Evolutionary conservation across 2,113 vertebrate genomes (phyloP), one percentile per base, ranked within the genome.

Genomic region (Tursiops truncatus): DNA sequence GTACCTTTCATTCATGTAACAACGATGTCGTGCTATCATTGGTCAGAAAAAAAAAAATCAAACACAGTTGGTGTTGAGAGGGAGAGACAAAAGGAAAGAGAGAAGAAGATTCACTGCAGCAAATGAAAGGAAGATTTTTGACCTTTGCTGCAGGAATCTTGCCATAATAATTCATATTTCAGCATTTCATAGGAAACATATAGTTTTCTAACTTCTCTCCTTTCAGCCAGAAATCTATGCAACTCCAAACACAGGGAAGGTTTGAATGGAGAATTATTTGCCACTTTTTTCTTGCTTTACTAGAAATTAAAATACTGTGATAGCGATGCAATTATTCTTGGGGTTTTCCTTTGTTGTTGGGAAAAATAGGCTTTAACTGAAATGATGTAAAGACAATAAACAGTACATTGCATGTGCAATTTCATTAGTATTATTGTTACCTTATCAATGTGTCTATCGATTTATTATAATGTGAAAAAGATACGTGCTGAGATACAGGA

Each of bases 81-180:
- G 36, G 31, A 71, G 31, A 70, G n/a, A 33, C 3, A 41, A 36
- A 53, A 18, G 25, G 56, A 38, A 17, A 53, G 41, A n/a, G 73
- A 47, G 21, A 12, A 20, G 17, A 36, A 47, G 25, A 33, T 8
- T 81, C 74, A 71, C 8, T n/a, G 15, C 4, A 17, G 10, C 28
- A 36, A 95, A 65, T 63, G 77, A 85, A 47, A 21, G 28, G 58
- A n/a, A 73, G 47, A 33, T 74, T 71, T 67, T 62, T 71, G 18
- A 82, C 62, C 9, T 73, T 68, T 83, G 73, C 73, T 60, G 56
- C 15, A 70, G 56, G 38, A 80, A 60, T 87, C 56, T 63, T 70
- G 47, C 89, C 73, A 96, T 90, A 90, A 58, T 70, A 70, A 97
- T 89, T 79, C 53, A 38, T 63, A 62, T 63, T 74, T 89, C 63